Conservation (phyloP, 2,888 invertebrate species). For the Hymenopus coronatus region DNA sequence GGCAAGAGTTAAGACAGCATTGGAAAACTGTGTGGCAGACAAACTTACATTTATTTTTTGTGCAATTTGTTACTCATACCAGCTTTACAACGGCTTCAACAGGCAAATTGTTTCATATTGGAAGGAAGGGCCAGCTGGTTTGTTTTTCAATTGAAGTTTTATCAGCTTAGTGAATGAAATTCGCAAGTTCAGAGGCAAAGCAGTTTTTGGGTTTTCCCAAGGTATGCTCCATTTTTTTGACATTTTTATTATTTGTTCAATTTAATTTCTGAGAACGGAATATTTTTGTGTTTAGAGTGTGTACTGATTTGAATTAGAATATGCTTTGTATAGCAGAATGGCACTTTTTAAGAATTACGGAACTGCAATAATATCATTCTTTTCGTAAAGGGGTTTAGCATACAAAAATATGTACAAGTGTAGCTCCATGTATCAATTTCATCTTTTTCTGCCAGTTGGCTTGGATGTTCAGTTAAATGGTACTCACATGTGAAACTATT, state of each 20-base stretch:
- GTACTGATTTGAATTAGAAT: too few relatives aligned
- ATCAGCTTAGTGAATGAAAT: conserved; percentile 15
- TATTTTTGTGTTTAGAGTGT: too few relatives aligned
- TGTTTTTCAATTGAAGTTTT: not conserved
- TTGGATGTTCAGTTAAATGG: too few relatives aligned
- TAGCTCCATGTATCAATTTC: too few relatives aligned
- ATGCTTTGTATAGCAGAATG: too few relatives aligned
- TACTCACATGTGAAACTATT: too few relatives aligned
- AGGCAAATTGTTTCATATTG: not conserved
- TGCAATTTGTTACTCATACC: not conserved
- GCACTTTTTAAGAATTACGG: too few relatives aligned
- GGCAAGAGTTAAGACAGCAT: not conserved
- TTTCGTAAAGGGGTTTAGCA: too few relatives aligned
- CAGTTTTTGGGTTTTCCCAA: not conserved
- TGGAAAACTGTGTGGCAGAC: not conserved
- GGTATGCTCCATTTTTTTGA: not conserved
- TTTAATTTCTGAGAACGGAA: too few relatives aligned
- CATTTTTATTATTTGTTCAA: not conserved
- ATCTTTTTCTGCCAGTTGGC: too few relatives aligned
- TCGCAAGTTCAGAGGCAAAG: not conserved
- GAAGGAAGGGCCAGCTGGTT: not conserved
- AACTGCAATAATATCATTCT: too few relatives aligned
- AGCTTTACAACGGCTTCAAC: not conserved
- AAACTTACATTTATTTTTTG: not conserved
- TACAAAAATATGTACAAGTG: too few relatives aligned